These are phyloP conservation scores for Ernsta delagoae DNA, from an alignment of 2,888 invertebrate species.

Conservation along the genomic window DNA sequence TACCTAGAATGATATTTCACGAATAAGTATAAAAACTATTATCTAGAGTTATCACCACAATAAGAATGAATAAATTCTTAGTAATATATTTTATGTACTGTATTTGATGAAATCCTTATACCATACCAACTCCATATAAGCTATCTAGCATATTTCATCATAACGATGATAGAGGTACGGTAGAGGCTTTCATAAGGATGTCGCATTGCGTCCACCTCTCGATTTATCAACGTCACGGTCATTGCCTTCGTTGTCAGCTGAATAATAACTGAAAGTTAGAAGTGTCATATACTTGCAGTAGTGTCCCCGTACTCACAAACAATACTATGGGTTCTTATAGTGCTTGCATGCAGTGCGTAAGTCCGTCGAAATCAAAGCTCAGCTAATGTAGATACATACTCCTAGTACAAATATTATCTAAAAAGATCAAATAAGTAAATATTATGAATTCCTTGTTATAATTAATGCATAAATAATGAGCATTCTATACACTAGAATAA, in stretches of 20 bases:
- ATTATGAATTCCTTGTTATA: too few relatives aligned
- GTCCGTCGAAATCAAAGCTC: too few relatives aligned
- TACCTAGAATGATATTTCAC: too few relatives aligned
- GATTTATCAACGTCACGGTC: constrained; percentile 76
- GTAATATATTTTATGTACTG: not conserved
- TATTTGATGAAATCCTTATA: constrained; percentile 3
- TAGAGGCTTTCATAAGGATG: constrained; percentile 45
- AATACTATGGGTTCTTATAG: too few relatives aligned
- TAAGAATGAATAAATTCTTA: not conserved
- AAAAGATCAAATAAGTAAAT: too few relatives aligned
- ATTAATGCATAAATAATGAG: too few relatives aligned
- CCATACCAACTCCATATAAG: not conserved
- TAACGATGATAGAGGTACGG: constrained; percentile 15
- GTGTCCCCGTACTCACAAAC: too few relatives aligned
- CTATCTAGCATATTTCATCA: not conserved
- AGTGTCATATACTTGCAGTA: constrained; percentile 4
- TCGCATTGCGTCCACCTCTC: constrained; percentile 63
- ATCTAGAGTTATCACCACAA: not conserved
- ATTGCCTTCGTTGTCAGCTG: constrained; percentile 61
- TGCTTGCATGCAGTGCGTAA: too few relatives aligned
- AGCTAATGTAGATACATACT: too few relatives aligned
- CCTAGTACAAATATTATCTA: too few relatives aligned
- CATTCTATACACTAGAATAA: too few relatives aligned
- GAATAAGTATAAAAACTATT: too few relatives aligned
- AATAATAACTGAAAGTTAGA: constrained; percentile 33